Evolutionary conservation across 2,797 vertebrate species (phyloP), one percentile per base, ranked within the genome.

Genomic region (Pangasius krempfi): DNA sequence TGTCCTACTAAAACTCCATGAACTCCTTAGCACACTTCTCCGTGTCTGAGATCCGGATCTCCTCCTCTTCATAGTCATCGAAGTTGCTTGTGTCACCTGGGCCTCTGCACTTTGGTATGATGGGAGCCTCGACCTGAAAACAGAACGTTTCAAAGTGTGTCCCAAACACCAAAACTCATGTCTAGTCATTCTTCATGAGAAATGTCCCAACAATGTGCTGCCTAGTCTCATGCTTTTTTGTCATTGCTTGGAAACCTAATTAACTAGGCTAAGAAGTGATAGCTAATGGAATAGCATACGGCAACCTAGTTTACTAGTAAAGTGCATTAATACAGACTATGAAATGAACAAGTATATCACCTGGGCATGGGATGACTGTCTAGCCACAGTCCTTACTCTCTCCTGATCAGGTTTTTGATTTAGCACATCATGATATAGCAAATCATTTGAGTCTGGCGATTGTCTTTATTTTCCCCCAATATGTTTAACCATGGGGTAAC

Each of bases 81-180:
- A 99, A 99, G 96, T 99, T 99, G 97, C 98, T 99, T 78, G 98
- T 99, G 95, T 99, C 98, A 93, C 98, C 98, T 89, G 99, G 98
- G 92, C 98, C 99, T 98, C 97, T 97, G 97, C 98, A 99, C 96
- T 99, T 99, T 95, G 99, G 99, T 97, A 99, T 97, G 95, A 99
- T 99, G 8, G 99, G 98, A 88, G 99, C 98, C 95, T 99, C 98
- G 78, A 99, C 97, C 99, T 99, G 83, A 70, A 86, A 73, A 85
- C 89, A 4, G 20, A 85, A 78, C 37, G 25, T 27, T 8, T 58
- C 40, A 64, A 33, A 33, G 33, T 47, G 16, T 12, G 50, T 82
- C 33, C 13, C 30, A 44, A 52, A 72, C 27, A 22, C 30, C 62
- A 33, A 84, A 33, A 27, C 10, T 14, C 47, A 0, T 18, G 22